Evolutionary conservation across 2,113 vertebrate genomes (phyloP), one percentile per base, ranked within the genome.

Genomic region (Ochotona princeps): DNA sequence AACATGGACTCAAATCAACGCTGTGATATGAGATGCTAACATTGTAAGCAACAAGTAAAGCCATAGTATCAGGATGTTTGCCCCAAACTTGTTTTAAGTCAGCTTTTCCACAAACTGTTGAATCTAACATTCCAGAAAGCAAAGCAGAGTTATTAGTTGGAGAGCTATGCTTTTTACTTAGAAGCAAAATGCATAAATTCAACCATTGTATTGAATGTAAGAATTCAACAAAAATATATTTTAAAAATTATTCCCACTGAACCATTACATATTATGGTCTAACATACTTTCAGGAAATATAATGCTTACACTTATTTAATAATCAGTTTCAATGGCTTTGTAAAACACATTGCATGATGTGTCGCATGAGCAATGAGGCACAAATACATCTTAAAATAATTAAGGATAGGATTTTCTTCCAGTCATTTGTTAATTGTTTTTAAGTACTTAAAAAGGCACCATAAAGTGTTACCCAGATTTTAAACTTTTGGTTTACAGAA

Each of bases 361-460:
- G 47, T 67, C 88, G 0, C 32, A 47, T 60, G n/a, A 83, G 26
- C 30, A 57, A n/a, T 21, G 69, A 73, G 66, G 38, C 60, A 91
- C 73, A 90, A 87, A 83, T 81, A 88, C 61, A 74, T 94, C 87
- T 97, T 96, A 92, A 92, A 94, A 92, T 76, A 89, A 93, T 93
- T 95, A 96, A 94, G 35, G 30, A n/a, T 12, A 86, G 49, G 47
- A 49, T 95, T 93, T 95, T 92, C 88, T 88, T 93, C 70, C 54
- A 84, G 72, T 86, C 51, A 67, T 86, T 82, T 88, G 78, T 70
- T 87, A 85, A 85, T 88, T 93, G 38, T 81, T 89, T 70, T 35
- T 54, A 95, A 87, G 51, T 73, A 65, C 13, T 92, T 90, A 93
- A 93, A 93, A 93, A 89, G 92, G 90, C 72, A 74, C 78, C 65